Percentiles rank a stretch among this genome's conserved stretches.
Conservation (phyloP, 2,797 vertebrate genomes). For the Takifugu ocellatus region DNA sequence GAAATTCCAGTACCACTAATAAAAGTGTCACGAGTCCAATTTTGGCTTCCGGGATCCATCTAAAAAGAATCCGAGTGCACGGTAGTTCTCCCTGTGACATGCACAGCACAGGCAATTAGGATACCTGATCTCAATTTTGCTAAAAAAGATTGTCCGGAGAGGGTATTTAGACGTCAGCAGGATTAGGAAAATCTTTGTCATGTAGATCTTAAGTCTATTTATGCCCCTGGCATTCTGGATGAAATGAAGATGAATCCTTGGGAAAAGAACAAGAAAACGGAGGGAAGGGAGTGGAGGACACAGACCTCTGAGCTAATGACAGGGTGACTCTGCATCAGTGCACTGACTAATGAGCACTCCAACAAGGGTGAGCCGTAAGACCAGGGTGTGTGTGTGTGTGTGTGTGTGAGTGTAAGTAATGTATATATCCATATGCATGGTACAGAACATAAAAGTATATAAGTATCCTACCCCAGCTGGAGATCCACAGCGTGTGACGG, state of each 20-base stretch:
- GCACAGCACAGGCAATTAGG: conserved; percentile 56
- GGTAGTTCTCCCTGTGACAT: conserved; percentile 38
- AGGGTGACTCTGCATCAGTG: conserved; percentile 96
- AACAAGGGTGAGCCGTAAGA: conserved; percentile 87
- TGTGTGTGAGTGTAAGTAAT: conserved; percentile 4
- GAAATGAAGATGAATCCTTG: conserved; percentile 61
- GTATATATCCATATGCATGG: background rate
- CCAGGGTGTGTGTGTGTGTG: conserved; percentile 47
- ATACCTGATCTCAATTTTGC: conserved; percentile 57
- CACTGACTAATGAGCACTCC: conserved; percentile 97
- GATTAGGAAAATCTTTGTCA: conserved; percentile 69
- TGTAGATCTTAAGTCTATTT: conserved; percentile 53
- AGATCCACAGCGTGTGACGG: conserved; percentile 77
- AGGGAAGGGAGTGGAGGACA: conserved; percentile 66
- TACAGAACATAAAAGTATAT: background rate
- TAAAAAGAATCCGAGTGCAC: conserved; percentile 6
- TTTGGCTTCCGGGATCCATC: background rate
- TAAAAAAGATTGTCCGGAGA: conserved; percentile 56
- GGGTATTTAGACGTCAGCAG: conserved; percentile 62
- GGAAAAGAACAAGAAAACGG: conserved; percentile 53
- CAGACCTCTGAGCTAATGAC: conserved; percentile 90
- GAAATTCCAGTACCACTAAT: no score
- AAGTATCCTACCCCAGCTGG: conserved; percentile 37
- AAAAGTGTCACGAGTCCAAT: no score
- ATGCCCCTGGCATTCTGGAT: conserved; percentile 58